Evolutionary conservation across 2,797 vertebrate species (phyloP).

Genomic region (Sebastes hubbsi): DNA sequence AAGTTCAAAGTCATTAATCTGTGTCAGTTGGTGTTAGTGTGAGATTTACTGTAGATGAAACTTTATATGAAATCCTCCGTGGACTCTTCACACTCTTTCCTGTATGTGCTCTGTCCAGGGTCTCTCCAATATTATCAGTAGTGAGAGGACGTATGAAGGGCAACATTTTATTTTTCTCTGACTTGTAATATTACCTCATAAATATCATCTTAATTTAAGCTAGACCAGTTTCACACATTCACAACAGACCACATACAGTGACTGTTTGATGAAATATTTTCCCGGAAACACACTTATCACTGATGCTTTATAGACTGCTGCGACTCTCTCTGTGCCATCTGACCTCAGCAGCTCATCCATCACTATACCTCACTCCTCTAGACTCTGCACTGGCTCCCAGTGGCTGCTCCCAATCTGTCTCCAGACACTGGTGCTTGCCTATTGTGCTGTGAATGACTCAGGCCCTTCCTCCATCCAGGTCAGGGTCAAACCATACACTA

Average conservation of each 20-base stretch:
- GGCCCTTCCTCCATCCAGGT: background rate
- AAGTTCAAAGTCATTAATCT: background rate
- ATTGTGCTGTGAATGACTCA: background rate
- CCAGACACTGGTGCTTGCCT: background rate
- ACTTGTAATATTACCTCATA: too few relatives aligned
- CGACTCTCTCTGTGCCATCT: background rate
- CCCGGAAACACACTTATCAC: background rate
- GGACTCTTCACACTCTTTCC: background rate
- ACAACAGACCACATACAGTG: background rate
- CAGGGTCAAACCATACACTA: background rate
- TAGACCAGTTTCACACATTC: too few relatives aligned
- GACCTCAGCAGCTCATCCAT: background rate
- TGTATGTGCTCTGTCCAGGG: background rate
- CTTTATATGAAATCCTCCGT: fast-evolving
- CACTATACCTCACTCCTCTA: background rate
- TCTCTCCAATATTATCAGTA: background rate
- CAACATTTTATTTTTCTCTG: too few relatives aligned
- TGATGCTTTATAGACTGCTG: background rate
- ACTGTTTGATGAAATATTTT: background rate
- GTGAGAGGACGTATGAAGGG: too few relatives aligned
- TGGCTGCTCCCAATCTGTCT: background rate
- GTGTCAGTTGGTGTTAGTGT: background rate
- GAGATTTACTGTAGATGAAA: background rate
- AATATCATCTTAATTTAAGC: too few relatives aligned
- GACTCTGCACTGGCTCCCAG: background rate